Evolutionary conservation across 2,113 vertebrate genomes (phyloP).

Genomic region (Psilopogon haemacephalus): DNA sequence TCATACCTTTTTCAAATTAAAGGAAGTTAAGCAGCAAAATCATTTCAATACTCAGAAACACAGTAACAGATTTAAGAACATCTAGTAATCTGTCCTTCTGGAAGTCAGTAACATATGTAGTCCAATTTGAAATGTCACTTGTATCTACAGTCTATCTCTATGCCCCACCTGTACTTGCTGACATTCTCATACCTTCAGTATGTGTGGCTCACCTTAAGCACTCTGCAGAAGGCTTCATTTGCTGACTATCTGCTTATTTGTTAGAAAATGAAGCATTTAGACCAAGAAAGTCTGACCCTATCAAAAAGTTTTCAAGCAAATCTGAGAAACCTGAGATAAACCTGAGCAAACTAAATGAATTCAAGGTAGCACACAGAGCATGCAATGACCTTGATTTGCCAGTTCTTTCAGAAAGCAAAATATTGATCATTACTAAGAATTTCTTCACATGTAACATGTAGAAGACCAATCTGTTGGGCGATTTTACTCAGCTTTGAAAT

Average conservation of each 20-base stretch:
- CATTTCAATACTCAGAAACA: neutral
- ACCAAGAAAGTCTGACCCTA: neutral
- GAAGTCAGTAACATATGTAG: neutral
- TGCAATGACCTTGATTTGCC: neutral
- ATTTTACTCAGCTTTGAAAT: neutral
- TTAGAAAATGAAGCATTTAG: neutral
- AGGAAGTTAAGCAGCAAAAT: neutral
- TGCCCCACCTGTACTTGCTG: neutral
- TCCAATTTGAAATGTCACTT: neutral
- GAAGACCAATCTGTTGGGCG: neutral
- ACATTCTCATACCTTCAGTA: neutral
- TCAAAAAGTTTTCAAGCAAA: neutral
- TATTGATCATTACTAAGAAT: neutral
- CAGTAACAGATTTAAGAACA: neutral
- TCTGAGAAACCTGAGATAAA: too few relatives aligned
- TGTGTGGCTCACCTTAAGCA: neutral
- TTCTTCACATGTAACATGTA: neutral
- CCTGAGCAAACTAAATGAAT: neutral
- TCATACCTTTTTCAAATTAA: neutral
- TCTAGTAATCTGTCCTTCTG: neutral
- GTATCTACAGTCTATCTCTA: accelerated
- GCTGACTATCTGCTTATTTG: neutral
- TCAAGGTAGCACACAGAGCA: neutral
- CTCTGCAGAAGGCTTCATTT: neutral
- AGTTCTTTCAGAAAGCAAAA: neutral